Base-by-base conservation (phyloP, 2,797 vertebrate species). In the Echeneis naucrates region DNA sequence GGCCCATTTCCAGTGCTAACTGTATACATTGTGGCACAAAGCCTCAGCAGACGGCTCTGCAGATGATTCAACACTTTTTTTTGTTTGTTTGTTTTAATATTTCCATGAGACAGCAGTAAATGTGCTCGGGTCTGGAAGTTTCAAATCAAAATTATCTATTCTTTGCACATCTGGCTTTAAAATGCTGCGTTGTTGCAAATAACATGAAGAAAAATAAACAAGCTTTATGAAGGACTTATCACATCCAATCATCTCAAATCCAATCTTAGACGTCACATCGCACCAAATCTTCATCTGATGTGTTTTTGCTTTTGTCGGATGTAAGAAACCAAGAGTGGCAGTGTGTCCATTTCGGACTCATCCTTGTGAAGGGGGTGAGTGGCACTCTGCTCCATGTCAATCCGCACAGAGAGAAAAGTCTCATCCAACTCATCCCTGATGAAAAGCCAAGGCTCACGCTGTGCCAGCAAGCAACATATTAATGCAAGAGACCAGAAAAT, bases 241-340 rank as follows among this genome's bases (percentile, higher is more conserved):
- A 73, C 64, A 69, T 68, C 79, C 91, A 92, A 92, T 93, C 89
- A 87, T 71, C 69, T 70, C 57, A 72, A 90, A 88, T 91, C 90
- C 82, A 90, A 85, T 88, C 72, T 75, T 27, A 66, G 58, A 81
- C 51, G 12, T 81, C 77, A 82, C 56, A 67, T 80, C n/a, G 23
- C 62, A 30, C 59, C 70, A 76, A 61, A 72, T 75, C 73, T 83
- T 84, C 75, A 57, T 69, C 56, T 37, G 64, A 77, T 61, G 75
- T 40, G 14, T 75, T 78, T 85, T 66, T 82, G 30, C 69, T 83
- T 77, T 81, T 23, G 48, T 45, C 21, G 57, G 38, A 70, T 5
- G 26, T 11, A 50, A 61, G 50, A 48, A 67, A 79, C 51, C 12
- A 13, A 13, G 16, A 2, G 57, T 2, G 24, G 9, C 30, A 52